Conservation (phyloP, 2,888 invertebrate genomes). For the Drosophila nr. perissopoda region DNA sequence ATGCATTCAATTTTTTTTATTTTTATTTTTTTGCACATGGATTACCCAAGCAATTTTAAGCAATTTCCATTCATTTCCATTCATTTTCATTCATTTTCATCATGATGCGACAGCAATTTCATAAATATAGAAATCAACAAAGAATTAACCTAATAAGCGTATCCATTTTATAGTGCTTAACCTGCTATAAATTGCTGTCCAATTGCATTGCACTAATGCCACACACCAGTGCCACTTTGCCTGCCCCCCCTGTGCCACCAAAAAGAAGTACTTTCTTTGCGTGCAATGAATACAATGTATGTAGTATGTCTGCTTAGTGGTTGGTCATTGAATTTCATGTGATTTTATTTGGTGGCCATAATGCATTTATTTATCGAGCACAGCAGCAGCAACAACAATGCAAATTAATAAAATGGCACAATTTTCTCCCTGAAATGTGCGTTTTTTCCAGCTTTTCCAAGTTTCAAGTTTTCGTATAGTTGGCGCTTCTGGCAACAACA, state of each 20-base stretch:
- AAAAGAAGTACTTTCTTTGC: not conserved
- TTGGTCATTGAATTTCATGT: constrained; percentile 6
- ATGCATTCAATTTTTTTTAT: not conserved
- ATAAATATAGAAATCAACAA: not conserved
- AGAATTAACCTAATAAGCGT: constrained; percentile 15
- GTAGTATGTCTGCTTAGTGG: not conserved
- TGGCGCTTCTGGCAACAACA: constrained; percentile 5
- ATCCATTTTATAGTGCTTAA: not conserved
- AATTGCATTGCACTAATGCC: constrained; percentile 13
- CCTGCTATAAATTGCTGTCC: not conserved
- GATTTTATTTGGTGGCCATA: constrained; percentile 27
- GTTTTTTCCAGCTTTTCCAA: not conserved
- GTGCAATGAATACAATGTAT: not conserved
- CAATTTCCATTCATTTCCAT: constrained; percentile 9
- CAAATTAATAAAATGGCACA: constrained; percentile 65
- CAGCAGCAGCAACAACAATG: constrained; percentile 35
- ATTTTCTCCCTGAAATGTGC: constrained; percentile 48
- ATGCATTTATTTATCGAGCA: constrained; percentile 40
- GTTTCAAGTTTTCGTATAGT: constrained; percentile 2
- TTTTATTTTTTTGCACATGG: not conserved
- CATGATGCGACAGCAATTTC: constrained; percentile 6
- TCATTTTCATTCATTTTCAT: not conserved
- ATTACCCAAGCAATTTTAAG: constrained; percentile 2
- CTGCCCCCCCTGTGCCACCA: not conserved
- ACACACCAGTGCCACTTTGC: constrained; percentile 8